Conservation (phyloP, 2,113 vertebrate species). For the Taurulus bubalis region DNA sequence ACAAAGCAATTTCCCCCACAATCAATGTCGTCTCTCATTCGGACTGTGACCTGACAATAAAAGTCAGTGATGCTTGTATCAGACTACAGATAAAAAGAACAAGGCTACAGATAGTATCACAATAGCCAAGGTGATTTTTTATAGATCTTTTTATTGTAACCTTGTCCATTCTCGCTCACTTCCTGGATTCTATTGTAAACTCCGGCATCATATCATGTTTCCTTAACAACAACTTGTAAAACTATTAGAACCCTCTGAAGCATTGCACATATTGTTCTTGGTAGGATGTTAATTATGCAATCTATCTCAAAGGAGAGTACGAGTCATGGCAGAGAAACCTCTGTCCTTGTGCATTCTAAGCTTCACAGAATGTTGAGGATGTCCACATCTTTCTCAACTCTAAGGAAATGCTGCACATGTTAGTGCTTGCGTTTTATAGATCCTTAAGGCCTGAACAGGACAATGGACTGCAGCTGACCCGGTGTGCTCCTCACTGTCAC, state of each 20-base stretch:
- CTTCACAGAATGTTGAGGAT: neutral
- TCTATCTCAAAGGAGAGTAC: neutral
- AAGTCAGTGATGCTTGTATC: conserved; percentile 13
- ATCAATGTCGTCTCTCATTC: neutral
- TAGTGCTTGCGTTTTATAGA: neutral
- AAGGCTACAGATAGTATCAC: conserved; percentile 22
- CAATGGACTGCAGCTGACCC: neutral
- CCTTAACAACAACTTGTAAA: neutral
- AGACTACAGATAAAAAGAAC: conserved; percentile 24
- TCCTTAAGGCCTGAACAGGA: neutral
- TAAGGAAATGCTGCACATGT: neutral
- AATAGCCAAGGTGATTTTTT: conserved; percentile 24
- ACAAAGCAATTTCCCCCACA: neutral
- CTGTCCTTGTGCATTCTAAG: neutral
- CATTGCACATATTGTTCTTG: conserved; percentile 1
- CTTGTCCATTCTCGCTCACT: neutral
- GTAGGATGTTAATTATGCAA: neutral
- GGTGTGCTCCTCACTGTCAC: neutral
- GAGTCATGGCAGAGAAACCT: conserved; percentile 5
- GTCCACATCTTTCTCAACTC: neutral
- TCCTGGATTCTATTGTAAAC: conserved; percentile 1
- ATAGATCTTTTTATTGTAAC: conserved; percentile 9
- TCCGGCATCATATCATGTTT: neutral
- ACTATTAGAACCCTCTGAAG: neutral
- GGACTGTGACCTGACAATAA: conserved; percentile 11